These are phyloP conservation scores for Torymus aiolomorphi DNA, from an alignment of 2,888 invertebrate species.

Conservation along the genomic window DNA sequence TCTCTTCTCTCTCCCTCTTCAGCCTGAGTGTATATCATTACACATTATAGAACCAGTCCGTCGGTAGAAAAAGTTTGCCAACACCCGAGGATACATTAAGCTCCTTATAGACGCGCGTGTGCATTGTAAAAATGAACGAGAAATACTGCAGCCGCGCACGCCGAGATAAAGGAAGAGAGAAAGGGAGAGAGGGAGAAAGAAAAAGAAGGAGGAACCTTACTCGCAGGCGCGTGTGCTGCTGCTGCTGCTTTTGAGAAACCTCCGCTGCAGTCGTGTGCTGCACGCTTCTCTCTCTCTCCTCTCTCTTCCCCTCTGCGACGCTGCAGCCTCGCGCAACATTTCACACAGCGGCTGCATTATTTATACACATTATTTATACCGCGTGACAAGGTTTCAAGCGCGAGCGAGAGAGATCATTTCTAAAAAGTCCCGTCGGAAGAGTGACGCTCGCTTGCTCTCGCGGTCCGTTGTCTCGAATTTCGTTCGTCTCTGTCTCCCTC, in stretches of 20 bases:
- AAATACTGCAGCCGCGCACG: too few relatives aligned
- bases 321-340: conserved; percentile 34
- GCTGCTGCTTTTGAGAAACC: conserved; percentile 18
- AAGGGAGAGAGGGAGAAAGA: background rate
- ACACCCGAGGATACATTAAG: conserved; percentile 37
- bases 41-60: conserved; percentile 43
- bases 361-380: conserved; percentile 54
- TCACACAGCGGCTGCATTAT: conserved; percentile 52
- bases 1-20: background rate
- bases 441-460: background rate
- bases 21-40: too few relatives aligned
- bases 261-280: background rate
- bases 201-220: conserved; percentile 5
- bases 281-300: too few relatives aligned
- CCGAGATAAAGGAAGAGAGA: background rate
- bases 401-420: conserved; percentile 22
- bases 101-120: conserved; percentile 5
- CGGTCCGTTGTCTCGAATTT: conserved; percentile 48
- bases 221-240: too few relatives aligned
- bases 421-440: conserved; percentile 40
- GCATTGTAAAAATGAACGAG: conserved; percentile 44
- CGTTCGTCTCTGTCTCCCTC: conserved; percentile 16
- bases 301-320: too few relatives aligned
- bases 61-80: conserved; percentile 46
- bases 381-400: conserved; percentile 53